Base-by-base conservation (phyloP, 2,797 vertebrate genomes). In the Hippocampus kuda region DNA sequence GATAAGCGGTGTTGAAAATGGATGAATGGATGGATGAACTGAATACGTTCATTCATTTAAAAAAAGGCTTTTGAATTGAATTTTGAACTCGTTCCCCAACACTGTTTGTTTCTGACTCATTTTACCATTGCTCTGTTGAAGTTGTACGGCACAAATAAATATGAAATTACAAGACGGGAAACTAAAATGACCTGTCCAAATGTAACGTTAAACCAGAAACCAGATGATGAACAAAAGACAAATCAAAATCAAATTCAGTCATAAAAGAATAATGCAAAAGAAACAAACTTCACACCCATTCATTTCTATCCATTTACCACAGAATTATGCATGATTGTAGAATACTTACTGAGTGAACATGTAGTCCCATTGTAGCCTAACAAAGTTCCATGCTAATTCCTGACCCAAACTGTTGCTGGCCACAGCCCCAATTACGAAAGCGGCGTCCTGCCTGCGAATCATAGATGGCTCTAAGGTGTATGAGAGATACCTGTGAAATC, bases 401-500 rank as follows among this genome's bases (percentile, higher is more conserved):
- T 96, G 94, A 30, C 94, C 94, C 0, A 82, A 4, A 18, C 88
- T 85, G 0, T 94, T 98, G 57, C 65, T 79, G 76, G 93, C 88
- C 0, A 98, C 90, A 72, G 87, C 87, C 66, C 75, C 89, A 78
- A 98, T 95, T 76, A 92, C 93, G 16, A 87, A 75, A 3, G 91
- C 89, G 69, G 92, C 92, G 0, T 98, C 96, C 84, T 98, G 96
- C 75, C 82, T 96, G 5, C 94, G 91, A 80, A 98, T 97, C 86
- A 88, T 81, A 0, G 1, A 0, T 2, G 94, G 5, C 71, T 95
- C 77, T 0, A 97, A 75, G 0, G 91, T 84, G 80, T 91, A 95
- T 3, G 78, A 66, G 72, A 98, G 90, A 75, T 91, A 94, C 77
- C 96, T 85, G 68, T 18, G 7, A 20, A 54, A 27, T 3, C 27